Percentiles rank a stretch among this genome's conserved stretches.
phyloP scores from a whole-genome alignment of 64 coral and sea anemone genomes.

The Pocillopora damicornis region DNA sequence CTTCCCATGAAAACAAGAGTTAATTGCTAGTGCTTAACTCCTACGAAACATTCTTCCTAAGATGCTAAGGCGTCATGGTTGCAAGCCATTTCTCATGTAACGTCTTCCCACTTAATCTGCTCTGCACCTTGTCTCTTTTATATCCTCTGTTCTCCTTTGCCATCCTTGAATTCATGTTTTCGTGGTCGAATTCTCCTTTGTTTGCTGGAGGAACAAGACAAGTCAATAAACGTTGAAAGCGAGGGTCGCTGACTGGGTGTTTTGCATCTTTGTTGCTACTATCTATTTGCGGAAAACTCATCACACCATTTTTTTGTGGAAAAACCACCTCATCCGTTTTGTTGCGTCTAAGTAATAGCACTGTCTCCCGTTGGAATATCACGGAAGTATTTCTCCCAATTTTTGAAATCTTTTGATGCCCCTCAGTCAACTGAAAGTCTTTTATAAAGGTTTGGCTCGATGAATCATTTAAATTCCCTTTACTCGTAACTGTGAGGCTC shows the following conservation, averaged over 20 bases:
- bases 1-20: neutral
- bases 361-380: neutral
- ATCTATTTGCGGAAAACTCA: neutral
- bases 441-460: neutral
- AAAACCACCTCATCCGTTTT: neutral
- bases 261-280: neutral
- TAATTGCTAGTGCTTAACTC: neutral
- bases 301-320: neutral
- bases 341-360: neutral
- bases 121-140: neutral
- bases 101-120: neutral
- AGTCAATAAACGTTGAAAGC: constrained; percentile 1
- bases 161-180: too few species aligned
- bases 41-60: neutral
- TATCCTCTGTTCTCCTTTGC: neutral
- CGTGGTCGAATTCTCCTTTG: neutral
- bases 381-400: neutral
- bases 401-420: neutral
- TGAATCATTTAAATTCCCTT: neutral
- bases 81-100: neutral
- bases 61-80: neutral
- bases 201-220: neutral
- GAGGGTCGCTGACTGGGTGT: neutral
- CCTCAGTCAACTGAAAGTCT: neutral
- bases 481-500: neutral